Evolutionary conservation across 2,797 vertebrate genomes (phyloP), one percentile per base, ranked within the genome.

Genomic region (Eulemur rubriventer): DNA sequence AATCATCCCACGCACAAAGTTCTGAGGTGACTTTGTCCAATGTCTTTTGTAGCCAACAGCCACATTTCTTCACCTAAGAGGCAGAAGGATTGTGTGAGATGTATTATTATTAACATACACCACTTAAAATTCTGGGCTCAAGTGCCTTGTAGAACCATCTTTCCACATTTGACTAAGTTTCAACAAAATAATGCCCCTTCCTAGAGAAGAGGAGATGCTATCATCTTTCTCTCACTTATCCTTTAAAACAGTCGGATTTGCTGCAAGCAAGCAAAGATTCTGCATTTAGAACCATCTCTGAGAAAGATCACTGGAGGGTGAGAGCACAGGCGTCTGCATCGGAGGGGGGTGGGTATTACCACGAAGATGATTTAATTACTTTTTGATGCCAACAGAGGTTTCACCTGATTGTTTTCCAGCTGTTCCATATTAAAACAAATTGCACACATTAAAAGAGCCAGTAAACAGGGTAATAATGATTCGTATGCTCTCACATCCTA

Each of bases 361-460:
- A 35, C 7, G 0, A 52, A 43, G 48, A 90, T 73, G 90, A 91
- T 89, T 67, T 93, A 61, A 73, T 93, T 63, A 76, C 30, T 85
- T 92, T 79, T 80, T 7, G 3, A 48, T 72, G 65, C 95, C 95
- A 93, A 65, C 50, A 79, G 92, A 79, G 83, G 65, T 11, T 20
- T 69, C 73, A 89, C 92, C 90, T 97, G 87, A 81, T 84, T 88
- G 35, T 91, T 95, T 90, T 96, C 95, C 97, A 96, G 90, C 90
- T 97, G 95, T 84, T 97, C 28, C 79, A 73, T 86, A 95, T 96
- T 96, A 96, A 97, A 97, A 96, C 86, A 96, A 95, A 96, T 94
- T 57, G 57, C 72, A 85, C 46, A 93, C 6, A 55, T 89, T 70
- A 86, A 83, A 86, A 81, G 95, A 97, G 67, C 72, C 59, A 73